phyloP scores from a whole-genome alignment of 2,888 invertebrate species.

The Gari tellinella region DNA sequence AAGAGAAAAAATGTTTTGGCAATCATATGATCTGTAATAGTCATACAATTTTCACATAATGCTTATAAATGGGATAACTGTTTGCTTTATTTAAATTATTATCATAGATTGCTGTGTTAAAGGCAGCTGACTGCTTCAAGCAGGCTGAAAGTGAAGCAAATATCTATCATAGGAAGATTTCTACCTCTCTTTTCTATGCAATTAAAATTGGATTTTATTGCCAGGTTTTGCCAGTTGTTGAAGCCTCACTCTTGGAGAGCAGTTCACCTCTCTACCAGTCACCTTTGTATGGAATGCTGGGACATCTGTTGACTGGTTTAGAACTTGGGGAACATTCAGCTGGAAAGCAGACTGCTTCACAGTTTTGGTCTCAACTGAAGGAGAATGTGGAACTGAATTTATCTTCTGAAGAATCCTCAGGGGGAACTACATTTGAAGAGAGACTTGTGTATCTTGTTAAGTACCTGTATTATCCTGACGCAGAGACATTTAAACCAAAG shows the following conservation, averaged over 20 bases:
- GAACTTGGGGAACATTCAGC: constrained; percentile 30
- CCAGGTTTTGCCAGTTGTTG: constrained; percentile 79
- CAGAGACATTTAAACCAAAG: constrained; percentile 43
- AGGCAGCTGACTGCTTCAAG: too few relatives aligned
- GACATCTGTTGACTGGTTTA: constrained; percentile 52
- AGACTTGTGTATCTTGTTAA: constrained; percentile 57
- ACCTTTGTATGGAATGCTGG: constrained; percentile 67
- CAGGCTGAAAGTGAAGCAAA: too few relatives aligned
- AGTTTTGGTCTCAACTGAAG: constrained; percentile 62
- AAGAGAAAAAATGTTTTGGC: too few relatives aligned
- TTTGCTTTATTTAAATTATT: too few relatives aligned
- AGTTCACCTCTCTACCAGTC: constrained; percentile 70
- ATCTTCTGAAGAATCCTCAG: constrained; percentile 28
- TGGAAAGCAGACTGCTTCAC: constrained; percentile 20
- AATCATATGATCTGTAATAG: too few relatives aligned
- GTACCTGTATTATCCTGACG: constrained; percentile 57
- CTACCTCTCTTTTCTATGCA: too few relatives aligned
- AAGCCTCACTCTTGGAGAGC: constrained; percentile 75
- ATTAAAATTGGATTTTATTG: too few relatives aligned
- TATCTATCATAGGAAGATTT: too few relatives aligned
- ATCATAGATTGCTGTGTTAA: too few relatives aligned
- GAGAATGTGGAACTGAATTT: constrained; percentile 47
- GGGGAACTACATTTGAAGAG: constrained; percentile 36
- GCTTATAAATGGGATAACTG: too few relatives aligned
- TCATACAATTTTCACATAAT: too few relatives aligned